A percentile compares a stretch with the other conserved stretches of the same genome.
These are phyloP conservation scores for Zele albiditarsus DNA, from an alignment of 2,888 invertebrate genomes.

Conservation along the genomic window DNA sequence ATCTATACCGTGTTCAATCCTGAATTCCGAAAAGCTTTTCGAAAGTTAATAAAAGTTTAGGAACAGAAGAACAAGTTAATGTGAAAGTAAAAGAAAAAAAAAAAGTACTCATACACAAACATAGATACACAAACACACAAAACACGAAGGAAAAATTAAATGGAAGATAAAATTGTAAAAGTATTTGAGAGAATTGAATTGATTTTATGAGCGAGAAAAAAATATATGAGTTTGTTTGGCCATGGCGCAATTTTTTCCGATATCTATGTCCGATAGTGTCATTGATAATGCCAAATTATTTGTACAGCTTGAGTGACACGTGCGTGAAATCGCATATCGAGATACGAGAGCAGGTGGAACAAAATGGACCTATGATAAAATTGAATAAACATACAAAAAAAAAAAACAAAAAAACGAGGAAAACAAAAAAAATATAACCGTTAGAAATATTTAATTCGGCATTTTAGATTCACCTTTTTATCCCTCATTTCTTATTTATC, in stretches of 20 bases:
- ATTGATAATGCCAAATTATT: slow-evolving; percentile 1
- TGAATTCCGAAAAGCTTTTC: slow-evolving; percentile 98
- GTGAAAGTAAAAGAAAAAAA: not conserved
- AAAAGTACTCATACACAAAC: not conserved
- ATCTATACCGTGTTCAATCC: slow-evolving; percentile 97
- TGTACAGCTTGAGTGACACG: slow-evolving; percentile 1
- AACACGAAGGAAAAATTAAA: not conserved
- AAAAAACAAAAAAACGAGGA: too few species aligned
- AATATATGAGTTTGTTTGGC: not conserved
- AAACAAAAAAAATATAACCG: not conserved
- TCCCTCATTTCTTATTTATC: not conserved
- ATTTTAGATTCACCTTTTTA: not conserved
- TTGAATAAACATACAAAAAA: too few species aligned
- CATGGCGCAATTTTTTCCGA: not conserved
- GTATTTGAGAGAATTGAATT: not conserved
- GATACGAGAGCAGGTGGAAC: not conserved
- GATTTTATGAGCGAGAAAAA: not conserved
- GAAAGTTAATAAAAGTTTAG: slow-evolving; percentile 83
- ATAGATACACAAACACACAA: not conserved
- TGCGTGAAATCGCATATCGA: not conserved
- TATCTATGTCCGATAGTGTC: not conserved
- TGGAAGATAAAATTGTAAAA: not conserved
- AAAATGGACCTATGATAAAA: not conserved
- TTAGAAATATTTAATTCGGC: not conserved
- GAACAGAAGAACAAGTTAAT: not conserved